A percentile compares a stretch with the other conserved stretches of the same genome.
Conservation (phyloP, 2,797 vertebrate genomes). For the Selene dorsalis region DNA sequence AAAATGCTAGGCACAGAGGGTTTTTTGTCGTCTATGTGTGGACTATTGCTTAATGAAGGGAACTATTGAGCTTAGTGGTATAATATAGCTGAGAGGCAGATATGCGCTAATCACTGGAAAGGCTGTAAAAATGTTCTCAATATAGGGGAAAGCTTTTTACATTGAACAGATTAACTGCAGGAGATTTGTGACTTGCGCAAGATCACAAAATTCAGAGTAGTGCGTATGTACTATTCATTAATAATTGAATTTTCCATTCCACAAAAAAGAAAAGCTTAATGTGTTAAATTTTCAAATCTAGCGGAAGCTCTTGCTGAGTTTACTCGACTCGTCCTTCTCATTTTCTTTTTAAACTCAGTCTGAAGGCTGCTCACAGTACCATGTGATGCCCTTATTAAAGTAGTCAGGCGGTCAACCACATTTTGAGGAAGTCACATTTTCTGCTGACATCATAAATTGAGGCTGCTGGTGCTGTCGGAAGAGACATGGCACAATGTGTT, state of each 20-base stretch:
- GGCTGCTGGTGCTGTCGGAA: conserved; percentile 19
- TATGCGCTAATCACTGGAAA: background rate
- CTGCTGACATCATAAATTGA: conserved; percentile 40
- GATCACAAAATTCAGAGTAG: background rate
- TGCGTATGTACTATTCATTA: background rate
- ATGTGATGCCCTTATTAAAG: conserved; percentile 52
- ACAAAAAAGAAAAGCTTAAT: background rate
- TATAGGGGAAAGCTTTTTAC: background rate
- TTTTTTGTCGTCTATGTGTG: background rate
- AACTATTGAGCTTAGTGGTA: background rate
- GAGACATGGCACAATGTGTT: conserved; percentile 11
- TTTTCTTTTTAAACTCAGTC: conserved; percentile 26
- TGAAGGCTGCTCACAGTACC: conserved; percentile 40
- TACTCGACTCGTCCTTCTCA: conserved; percentile 11
- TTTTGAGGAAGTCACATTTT: conserved; percentile 57
- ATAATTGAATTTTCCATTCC: background rate
- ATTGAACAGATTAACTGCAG: background rate
- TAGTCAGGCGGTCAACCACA: conserved; percentile 41
- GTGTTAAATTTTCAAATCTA: background rate
- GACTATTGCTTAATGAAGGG: background rate
- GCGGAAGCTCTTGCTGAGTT: conserved; percentile 4
- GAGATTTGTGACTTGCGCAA: background rate
- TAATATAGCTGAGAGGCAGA: background rate
- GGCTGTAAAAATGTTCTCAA: background rate
- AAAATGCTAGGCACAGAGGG: background rate